Evolutionary conservation across 2,888 invertebrate species (phyloP), one percentile per base, ranked within the genome.

Genomic region (Loripinus fragilis): DNA sequence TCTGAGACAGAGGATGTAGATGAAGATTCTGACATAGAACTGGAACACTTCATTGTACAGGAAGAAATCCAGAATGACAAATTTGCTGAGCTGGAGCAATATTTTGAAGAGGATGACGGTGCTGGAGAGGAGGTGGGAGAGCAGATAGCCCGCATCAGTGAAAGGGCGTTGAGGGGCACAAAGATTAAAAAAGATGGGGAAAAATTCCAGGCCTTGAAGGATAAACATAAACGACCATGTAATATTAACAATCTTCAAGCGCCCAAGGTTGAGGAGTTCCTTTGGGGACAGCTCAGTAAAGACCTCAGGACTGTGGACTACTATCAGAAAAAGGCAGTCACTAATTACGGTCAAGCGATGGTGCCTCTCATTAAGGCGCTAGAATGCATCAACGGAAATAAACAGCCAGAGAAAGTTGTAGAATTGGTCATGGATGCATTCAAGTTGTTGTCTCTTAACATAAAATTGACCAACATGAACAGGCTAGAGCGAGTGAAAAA

Each of bases 401-500:
- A 10, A 48, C 5, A n/a, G 48, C 50, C 66, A 41, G 12, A 28
- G 28, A 45, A 66, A 52, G 28, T 52, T 5, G 8, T 28, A 25
- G 55, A 55, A 17, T 20, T 12, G 23, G 20, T 55, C 5, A 55
- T 55, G 35, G 76, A 76, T 64, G 41, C 71, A 10, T 71, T 76
- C 28, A 76, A 76, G 35, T 65, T 76, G 30, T 42, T 76, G 30
- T 35, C 76, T n/a, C 50, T 65, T n/a, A 17, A 35, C 12, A 64
- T 71, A 5, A 52, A 52, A 28, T 48, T 71, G 23, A 48, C 71
- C 15, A n/a, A n/a, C n/a, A n/a, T n/a, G n/a, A n/a, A n/a, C n/a
- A n/a, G n/a, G n/a, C n/a, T n/a, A n/a, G n/a, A 71, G 15, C 70
- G 30, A 35, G 66, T 76, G 20, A 71, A 65, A 50, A 70, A 20